These are phyloP conservation scores for Eidolon dupreanum DNA, from an alignment of 2,797 vertebrate genomes.

Conservation along the genomic window DNA sequence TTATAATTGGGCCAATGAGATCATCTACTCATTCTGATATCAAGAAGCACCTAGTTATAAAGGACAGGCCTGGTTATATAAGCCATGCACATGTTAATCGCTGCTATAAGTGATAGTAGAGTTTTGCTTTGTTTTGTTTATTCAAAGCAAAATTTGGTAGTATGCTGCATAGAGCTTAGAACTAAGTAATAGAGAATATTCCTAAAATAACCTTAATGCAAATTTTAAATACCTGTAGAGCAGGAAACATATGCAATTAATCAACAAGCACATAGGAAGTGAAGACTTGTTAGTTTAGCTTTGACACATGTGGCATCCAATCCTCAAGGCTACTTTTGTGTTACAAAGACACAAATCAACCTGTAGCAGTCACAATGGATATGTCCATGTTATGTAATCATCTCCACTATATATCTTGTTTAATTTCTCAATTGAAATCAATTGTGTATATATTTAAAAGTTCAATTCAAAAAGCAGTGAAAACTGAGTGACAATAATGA, in stretches of 20 bases:
- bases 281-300: background rate
- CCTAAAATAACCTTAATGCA: background rate
- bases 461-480: background rate
- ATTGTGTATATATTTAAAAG: constrained; percentile 12
- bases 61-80: background rate
- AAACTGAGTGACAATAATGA: constrained; percentile 18
- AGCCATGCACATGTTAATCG: background rate
- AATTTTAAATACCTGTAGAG: background rate
- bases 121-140: background rate
- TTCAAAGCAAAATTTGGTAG: constrained; percentile 20
- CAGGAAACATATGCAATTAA: constrained; percentile 1
- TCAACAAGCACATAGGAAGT: background rate
- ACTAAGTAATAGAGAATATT: background rate
- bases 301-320: background rate
- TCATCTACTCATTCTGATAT: background rate
- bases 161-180: background rate
- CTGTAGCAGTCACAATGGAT: background rate
- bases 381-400: background rate
- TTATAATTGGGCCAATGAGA: background rate
- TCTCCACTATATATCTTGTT: background rate
- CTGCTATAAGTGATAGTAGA: background rate
- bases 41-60: background rate
- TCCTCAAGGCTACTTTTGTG: constrained; percentile 1
- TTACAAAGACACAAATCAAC: constrained; percentile 18
- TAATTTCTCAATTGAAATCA: constrained; percentile 40